A percentile compares a stretch with the other conserved stretches of the same genome.
Evolutionary conservation across 2,797 vertebrate genomes (phyloP).

Genomic region (Scolopax bukidnonensis): DNA sequence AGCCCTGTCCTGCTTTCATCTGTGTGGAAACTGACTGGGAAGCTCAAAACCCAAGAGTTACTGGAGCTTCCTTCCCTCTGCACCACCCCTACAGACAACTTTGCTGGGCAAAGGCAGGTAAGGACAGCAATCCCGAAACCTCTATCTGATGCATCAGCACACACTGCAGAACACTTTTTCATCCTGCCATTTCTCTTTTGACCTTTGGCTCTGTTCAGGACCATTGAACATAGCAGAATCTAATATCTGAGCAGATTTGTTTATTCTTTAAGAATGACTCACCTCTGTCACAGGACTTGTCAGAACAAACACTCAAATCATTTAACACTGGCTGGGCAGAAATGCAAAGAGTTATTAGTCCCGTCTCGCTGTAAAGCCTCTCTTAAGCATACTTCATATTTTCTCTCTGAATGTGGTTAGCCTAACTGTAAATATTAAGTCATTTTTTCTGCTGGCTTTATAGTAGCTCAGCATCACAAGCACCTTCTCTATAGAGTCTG

Average conservation of each 20-base stretch:
- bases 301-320: conserved; percentile 6
- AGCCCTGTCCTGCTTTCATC: background rate
- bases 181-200: background rate
- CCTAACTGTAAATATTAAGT: background rate
- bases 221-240: background rate
- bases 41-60: background rate
- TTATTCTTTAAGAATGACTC: conserved; percentile 16
- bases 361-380: background rate
- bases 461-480: background rate
- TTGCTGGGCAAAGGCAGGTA: background rate
- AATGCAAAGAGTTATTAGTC: background rate
- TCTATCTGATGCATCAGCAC: background rate
- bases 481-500: background rate
- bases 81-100: background rate
- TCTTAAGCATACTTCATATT: background rate
- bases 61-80: background rate
- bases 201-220: background rate
- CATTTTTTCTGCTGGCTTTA: background rate
- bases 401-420: background rate
- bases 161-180: background rate
- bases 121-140: background rate
- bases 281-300: background rate
- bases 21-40: background rate
- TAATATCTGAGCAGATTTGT: background rate
- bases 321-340: background rate